phyloP scores from a whole-genome alignment of 2,888 invertebrate genomes.

The Mesochorus sp. region DNA sequence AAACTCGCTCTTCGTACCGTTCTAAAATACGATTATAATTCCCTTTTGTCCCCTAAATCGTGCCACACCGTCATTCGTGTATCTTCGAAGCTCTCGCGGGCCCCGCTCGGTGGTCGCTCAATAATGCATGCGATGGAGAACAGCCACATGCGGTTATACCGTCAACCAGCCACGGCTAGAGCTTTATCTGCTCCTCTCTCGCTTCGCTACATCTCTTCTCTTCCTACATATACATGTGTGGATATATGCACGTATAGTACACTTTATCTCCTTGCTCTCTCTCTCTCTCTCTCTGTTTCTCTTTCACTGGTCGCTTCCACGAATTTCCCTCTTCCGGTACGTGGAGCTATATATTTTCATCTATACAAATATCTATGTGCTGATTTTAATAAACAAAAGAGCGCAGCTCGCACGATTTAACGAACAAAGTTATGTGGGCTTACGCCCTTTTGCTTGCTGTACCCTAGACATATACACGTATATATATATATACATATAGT shows the following conservation, averaged over 20 bases:
- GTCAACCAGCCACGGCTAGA: slow-evolving; percentile 50
- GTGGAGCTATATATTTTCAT: background rate
- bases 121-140: slow-evolving; percentile 70
- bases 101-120: slow-evolving; percentile 62
- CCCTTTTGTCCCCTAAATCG: slow-evolving; percentile 70
- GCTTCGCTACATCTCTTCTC: slow-evolving; percentile 48
- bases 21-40: slow-evolving; percentile 75
- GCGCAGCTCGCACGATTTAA: background rate
- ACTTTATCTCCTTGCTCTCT: slow-evolving; percentile 5
- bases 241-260: background rate
- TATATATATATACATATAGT: too few relatives aligned
- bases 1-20: slow-evolving; percentile 55
- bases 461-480: too few relatives aligned
- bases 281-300: background rate
- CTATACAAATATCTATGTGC: background rate
- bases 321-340: slow-evolving; percentile 14
- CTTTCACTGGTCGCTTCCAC: background rate
- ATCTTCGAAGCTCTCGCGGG: slow-evolving; percentile 52
- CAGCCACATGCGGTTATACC: slow-evolving; percentile 58
- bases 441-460: background rate
- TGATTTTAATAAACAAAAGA: slow-evolving; percentile 22
- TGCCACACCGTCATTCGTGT: slow-evolving; percentile 51
- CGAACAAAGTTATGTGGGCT: background rate
- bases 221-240: background rate
- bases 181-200: slow-evolving; percentile 65